Evolutionary conservation across 2,797 vertebrate genomes (phyloP).

Genomic region (Cheracebus regulus): DNA sequence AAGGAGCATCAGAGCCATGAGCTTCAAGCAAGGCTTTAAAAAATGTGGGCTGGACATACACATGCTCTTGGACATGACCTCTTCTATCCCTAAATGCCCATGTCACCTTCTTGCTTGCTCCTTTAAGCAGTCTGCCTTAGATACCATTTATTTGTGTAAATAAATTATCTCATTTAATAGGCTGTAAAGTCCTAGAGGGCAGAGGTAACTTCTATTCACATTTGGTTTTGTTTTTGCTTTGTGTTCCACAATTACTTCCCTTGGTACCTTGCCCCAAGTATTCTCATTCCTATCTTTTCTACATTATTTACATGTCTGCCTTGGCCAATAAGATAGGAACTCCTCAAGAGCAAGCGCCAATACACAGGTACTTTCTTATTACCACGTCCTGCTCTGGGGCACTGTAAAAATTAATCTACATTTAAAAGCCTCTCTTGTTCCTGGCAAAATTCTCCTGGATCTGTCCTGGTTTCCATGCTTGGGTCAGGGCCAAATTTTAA

Average conservation of each 20-base stretch:
- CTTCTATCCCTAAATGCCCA: neutral
- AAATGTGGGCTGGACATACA: neutral
- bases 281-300: neutral
- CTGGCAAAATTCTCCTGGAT: neutral
- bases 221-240: neutral
- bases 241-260: neutral
- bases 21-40: neutral
- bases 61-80: neutral
- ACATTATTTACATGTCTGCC: neutral
- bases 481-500: neutral
- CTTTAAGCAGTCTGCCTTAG: neutral
- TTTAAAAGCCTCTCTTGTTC: conserved; percentile 4
- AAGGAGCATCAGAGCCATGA: neutral
- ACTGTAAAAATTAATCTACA: neutral
- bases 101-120: rapidly evolving
- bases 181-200: neutral
- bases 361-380: neutral
- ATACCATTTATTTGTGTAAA: neutral
- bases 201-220: neutral
- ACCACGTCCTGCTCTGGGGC: neutral
- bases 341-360: neutral
- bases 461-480: neutral
- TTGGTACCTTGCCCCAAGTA: neutral
- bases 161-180: neutral
- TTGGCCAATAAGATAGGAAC: neutral